Evolutionary conservation across 2,888 invertebrate species (phyloP), one percentile per base, ranked within the genome.

Genomic region (Lasiommata megera): DNA sequence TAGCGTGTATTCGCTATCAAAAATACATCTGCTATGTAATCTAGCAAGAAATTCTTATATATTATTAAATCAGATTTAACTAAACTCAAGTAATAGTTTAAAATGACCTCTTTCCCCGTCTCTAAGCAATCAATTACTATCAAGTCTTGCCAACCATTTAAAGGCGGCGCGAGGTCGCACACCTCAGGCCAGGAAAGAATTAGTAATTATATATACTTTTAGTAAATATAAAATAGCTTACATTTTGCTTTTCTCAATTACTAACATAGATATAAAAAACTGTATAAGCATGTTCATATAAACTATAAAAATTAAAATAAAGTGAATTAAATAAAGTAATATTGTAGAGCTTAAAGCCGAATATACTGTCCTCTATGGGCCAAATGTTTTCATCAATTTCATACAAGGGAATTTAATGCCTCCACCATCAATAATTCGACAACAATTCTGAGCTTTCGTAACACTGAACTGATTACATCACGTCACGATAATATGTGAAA

Each of bases 401-500:
- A 14, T 12, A 8, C 9, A 38, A 40, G 52, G 46, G 11, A 29
- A 48, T 36, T 52, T 37, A 54, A n/a, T 12, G 16, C 40, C 44
- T 43, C 36, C 50, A 54, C 23, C 38, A 36, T 28, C 23, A 56
- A 17, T 28, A 54, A 38, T 38, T 31, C 36, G 29, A 54, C 48
- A 53, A 53, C 57, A 56, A 53, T 31, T 50, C 34, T 43, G 18
- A 53, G 31, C 50, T 62, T 58, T 59, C 31, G 54, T 57, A 53
- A 63, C 34, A 56, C 44, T 46, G 34, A 44, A 58, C 34, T 46
- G 52, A 51, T 65, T 61, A 55, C 64, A 48, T 61, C 59, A 60
- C 37, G 53, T 38, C 44, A 41, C 34, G 12, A 43, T 51, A 60
- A 41, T 58, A 59, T 54, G 44, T 55, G 41, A 54, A 63, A 58